These are phyloP conservation scores for Tor tambroides DNA, from an alignment of 2,113 vertebrate species.

Conservation along the genomic window DNA sequence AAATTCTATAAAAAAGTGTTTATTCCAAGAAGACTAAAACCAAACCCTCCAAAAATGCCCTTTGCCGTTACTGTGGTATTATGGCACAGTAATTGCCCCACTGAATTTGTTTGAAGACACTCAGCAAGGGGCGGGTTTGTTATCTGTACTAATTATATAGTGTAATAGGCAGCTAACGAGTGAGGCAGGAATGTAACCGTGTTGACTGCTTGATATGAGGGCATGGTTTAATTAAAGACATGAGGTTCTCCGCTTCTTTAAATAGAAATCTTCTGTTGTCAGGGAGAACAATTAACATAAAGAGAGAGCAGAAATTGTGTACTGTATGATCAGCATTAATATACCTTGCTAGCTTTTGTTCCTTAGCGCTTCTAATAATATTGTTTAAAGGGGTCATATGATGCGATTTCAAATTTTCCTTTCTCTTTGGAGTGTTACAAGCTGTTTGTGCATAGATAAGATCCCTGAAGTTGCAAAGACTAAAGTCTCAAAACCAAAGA, in stretches of 20 bases:
- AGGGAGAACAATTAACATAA: constrained; percentile 30
- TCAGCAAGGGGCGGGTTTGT: constrained; percentile 56
- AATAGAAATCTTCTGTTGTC: constrained; percentile 48
- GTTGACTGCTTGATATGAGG: constrained; percentile 50
- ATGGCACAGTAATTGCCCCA: constrained; percentile 51
- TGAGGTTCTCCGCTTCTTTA: constrained; percentile 44
- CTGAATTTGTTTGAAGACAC: constrained; percentile 43
- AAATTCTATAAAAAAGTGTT: not conserved
- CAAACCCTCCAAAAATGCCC: constrained; percentile 49
- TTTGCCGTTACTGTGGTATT: constrained; percentile 58
- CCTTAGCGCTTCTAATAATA: not conserved
- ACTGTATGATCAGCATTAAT: not conserved
- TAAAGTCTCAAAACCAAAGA: too few species aligned
- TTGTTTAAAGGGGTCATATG: too few species aligned
- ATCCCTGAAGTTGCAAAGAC: too few species aligned
- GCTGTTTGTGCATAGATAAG: too few species aligned
- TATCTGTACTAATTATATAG: constrained; percentile 66
- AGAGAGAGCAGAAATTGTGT: constrained; percentile 15
- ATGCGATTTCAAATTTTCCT: too few species aligned
- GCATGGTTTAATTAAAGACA: constrained; percentile 50
- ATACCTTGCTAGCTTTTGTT: not conserved
- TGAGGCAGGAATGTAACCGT: constrained; percentile 32
- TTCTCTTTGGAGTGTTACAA: too few species aligned
- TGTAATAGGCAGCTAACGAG: constrained; percentile 49
- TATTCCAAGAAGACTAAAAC: constrained; percentile 54